Evolutionary conservation across 1,140 invertebrate species (phyloP), one percentile per base, ranked within the genome.

Genomic region (Popillia japonica): DNA sequence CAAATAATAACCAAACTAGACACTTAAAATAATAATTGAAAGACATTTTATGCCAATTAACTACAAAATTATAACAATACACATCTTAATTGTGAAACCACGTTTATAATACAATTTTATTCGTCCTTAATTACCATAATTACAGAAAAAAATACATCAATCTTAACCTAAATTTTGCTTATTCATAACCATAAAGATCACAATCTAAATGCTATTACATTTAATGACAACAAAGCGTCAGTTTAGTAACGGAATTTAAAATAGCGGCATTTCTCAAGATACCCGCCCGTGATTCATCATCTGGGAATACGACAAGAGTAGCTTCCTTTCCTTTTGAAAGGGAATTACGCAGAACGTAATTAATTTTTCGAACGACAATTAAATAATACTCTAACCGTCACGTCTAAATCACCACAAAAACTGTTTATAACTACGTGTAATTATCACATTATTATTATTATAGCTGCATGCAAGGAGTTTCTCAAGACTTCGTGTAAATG

Each of bases 271-370:
- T 55, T 3, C 48, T 55, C n/a, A 20, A 55, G 48, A 17, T 2
- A n/a, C 14, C 48, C n/a, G 0, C 48, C 0, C 27, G 27, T 34
- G 27, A 34, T 34, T 34, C 27, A 34, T 34, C 27, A 2, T 34
- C 27, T 34, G 27, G 27, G 27, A 34, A 34, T 34, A 34, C 27
- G 27, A 34, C 27, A 2, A 34, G 1, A 3, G n/a, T 55, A 7
- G 48, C 48, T 55, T 55, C 14, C 48, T 55, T 55, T 55, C 48
- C n/a, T 55, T 55, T 17, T 55, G n/a, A 55, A 55, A 55, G 48
- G 17, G n/a, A 55, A 55, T 55, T 55, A 17, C n/a, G n/a, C 14
- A n/a, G 48, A 55, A 55, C 14, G 2, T 17, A 55, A 55, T 55
- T 55, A 55, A 55, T 17, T 55, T 17, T 2, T 55, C 7, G 17